Evolutionary conservation across 2,888 invertebrate species (phyloP), one percentile per base, ranked within the genome.

Genomic region (Apamea sordens): DNA sequence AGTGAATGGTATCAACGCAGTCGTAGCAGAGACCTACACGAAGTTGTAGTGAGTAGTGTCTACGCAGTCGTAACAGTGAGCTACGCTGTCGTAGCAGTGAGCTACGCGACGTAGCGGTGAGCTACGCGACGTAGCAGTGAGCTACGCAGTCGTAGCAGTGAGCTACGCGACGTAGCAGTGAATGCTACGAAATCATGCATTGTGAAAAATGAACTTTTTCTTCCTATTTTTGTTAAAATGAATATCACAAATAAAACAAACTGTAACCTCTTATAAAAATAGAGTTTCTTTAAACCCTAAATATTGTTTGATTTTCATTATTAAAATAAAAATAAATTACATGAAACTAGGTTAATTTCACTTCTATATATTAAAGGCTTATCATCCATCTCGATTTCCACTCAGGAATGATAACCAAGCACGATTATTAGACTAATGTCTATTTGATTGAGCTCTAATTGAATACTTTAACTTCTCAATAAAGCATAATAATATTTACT

Each of bases 401-500:
- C 2, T 28, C 10, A 50, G 10, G n/a, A 71, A 61, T 61, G 0
- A 67, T 67, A 83, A 32, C 65, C 28, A 65, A 61, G 41, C 53
- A 61, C 63, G 21, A 61, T 64, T 47, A 68, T 24, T n/a, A 24
- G 24, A 11, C 64, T 74, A 72, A 85, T 74, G 64, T 41, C 10
- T 47, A 53, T 77, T 84, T 81, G 63, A 85, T 81, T 85, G 83
- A 82, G 53, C 32, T 63, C 36, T 61, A 56, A 65, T 61, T 68
- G 44, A 75, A 71, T 72, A 72, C 18, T 68, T 65, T n/a, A 73
- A 76, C 41, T 63, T 63, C 28, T 28, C 21, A 64, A 72, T 79
- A 50, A 64, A 69, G 41, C 1, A 24, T 61, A 28, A 15, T 69
- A n/a, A 8, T 76, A 13, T 41, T 47, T 28, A 36, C 13, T 44